Evolutionary conservation across 2,797 vertebrate species (phyloP), one percentile per base, ranked within the genome.

Genomic region (Aselliscus stoliczkanus): DNA sequence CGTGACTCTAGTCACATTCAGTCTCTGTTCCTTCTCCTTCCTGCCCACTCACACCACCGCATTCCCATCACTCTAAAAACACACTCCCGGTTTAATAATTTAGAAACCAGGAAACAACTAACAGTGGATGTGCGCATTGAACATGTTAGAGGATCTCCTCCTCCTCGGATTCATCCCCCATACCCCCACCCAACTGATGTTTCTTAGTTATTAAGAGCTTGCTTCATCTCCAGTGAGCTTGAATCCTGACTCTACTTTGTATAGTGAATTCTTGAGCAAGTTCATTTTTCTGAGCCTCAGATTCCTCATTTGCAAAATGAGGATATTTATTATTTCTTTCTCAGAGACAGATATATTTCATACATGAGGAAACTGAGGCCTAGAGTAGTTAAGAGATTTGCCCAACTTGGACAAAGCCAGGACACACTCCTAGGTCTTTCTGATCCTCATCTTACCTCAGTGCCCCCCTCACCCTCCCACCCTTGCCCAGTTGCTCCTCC

Each of bases 221-320:
- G 34, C 76, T 81, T 70, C 39, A 42, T 7, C 60, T 70, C 62
- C 54, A 47, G 37, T 50, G 54, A 34, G 17, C 88, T 72, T 64
- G 67, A 90, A 93, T 54, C 72, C 75, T 20, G 64, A 86, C 2
- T 91, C 50, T 39, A 29, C 62, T 83, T 67, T 82, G 34, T 21
- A 65, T 37, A 70, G 84, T 70, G 87, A 86, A 81, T 91, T 93
- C 62, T 42, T 72, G 65, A 72, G 69, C 72, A 73, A 81, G 34
- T 56, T 72, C 87, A 58, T 70, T 42, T 89, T 83, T 65, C 18
- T n/a, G 29, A 87, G 34, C 23, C 42, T 88, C 44, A 50, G 70
- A 69, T 88, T 89, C 50, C 17, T 56, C 62, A 56, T 52, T 80
- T 67, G 62, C 60, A 86, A 90, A 93, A 81, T 31, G 39, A 21